A percentile compares a stretch with the other conserved stretches of the same genome.
Evolutionary conservation across 2,888 invertebrate species (phyloP).

Genomic region (Onchidella celtica): DNA sequence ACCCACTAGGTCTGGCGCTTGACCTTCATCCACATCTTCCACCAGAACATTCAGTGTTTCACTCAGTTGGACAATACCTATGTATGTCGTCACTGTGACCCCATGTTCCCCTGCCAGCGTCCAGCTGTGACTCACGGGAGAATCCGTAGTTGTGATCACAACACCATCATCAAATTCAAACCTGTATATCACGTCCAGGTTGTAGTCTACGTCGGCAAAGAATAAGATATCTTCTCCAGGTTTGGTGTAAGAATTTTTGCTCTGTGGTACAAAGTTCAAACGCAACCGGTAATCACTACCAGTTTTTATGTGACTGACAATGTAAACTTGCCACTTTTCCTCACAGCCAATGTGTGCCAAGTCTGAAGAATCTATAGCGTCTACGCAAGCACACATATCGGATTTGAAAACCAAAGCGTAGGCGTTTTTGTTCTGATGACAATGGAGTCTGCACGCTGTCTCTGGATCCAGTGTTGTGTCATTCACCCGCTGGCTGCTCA

Average conservation of each 20-base stretch:
- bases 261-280: constrained; percentile 54
- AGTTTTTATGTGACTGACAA: constrained; percentile 53
- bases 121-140: constrained; percentile 69
- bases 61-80: constrained; percentile 58
- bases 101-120: constrained; percentile 61
- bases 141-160: constrained; percentile 49
- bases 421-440: constrained; percentile 45
- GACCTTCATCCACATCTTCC: constrained; percentile 66
- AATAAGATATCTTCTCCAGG: constrained; percentile 72
- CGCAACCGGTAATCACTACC: constrained; percentile 54
- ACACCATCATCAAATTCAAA: constrained; percentile 73
- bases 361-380: constrained; percentile 17
- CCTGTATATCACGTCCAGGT: constrained; percentile 56
- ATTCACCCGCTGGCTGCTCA: not conserved
- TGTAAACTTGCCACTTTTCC: constrained; percentile 60
- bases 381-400: constrained; percentile 54
- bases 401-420: constrained; percentile 53
- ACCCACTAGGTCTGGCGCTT: constrained; percentile 61
- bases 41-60: constrained; percentile 60
- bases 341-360: constrained; percentile 32
- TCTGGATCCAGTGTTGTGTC: not conserved
- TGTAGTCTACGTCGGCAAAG: constrained; percentile 54
- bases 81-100: constrained; percentile 59
- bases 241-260: constrained; percentile 65
- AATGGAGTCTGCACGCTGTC: constrained; percentile 56